Percentiles rank a stretch among this genome's conserved stretches.
Conservation (phyloP, 2,888 invertebrate species). For the Noctua pronuba region DNA sequence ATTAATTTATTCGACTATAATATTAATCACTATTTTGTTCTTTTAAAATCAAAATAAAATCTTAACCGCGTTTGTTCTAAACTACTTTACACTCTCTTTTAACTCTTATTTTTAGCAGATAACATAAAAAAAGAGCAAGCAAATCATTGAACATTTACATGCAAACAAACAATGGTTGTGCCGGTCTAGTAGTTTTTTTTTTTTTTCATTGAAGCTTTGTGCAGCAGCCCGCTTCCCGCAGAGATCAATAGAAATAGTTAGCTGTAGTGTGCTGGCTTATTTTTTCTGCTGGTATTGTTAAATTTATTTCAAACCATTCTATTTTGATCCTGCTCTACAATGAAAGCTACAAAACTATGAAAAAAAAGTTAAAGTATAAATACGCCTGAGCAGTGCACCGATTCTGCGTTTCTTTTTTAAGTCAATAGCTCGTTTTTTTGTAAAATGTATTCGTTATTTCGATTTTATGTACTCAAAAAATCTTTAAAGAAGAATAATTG, state of each 20-base stretch:
- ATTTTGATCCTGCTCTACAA: not conserved
- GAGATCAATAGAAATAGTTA: constrained; percentile 2
- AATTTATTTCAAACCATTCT: not conserved
- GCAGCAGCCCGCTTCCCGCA: not conserved
- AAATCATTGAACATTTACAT: not conserved
- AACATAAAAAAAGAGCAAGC: not conserved
- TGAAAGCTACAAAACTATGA: not conserved
- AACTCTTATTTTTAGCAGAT: no score
- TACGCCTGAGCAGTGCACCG: not conserved
- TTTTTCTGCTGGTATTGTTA: not conserved
- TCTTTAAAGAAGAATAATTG: not conserved
- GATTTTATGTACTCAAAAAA: not conserved
- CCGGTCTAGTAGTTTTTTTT: constrained; percentile 1
- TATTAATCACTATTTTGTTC: no score
- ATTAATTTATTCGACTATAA: not conserved
- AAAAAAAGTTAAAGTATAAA: not conserved
- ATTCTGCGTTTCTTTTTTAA: not conserved
- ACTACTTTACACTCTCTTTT: not conserved
- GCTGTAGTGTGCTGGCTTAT: not conserved
- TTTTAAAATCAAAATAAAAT: not conserved
- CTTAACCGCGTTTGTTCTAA: no score
- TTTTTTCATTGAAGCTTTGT: constrained; percentile 4
- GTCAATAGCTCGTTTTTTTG: not conserved
- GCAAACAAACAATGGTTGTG: not conserved
- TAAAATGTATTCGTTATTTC: not conserved